Conservation (phyloP, 2,113 vertebrate genomes). For the Serinus canaria region DNA sequence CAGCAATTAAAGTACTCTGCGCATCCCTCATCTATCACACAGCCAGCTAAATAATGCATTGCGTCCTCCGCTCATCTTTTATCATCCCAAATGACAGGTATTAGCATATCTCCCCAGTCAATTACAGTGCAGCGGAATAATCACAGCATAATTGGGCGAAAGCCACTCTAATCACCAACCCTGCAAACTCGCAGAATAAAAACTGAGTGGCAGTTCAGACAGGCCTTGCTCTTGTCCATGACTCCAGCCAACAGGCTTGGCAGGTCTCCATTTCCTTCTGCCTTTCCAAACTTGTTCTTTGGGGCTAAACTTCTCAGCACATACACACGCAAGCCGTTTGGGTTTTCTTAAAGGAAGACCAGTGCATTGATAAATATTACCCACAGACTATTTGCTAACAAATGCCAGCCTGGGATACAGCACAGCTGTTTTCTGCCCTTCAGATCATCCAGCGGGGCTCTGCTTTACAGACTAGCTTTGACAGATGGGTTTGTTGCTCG, state of each 20-base stretch:
- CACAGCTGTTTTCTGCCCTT: constrained; percentile 5
- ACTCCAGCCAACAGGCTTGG: constrained; percentile 75
- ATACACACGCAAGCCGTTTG: fast-evolving
- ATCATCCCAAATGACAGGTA: constrained; percentile 99
- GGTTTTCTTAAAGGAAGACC: background rate
- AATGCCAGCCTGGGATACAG: background rate
- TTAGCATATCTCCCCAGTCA: constrained; percentile 99
- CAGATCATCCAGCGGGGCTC: background rate
- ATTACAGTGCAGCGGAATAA: constrained; percentile 98
- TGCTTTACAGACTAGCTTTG: constrained; percentile 2
- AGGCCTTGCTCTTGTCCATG: constrained; percentile 86
- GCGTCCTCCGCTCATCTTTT: constrained; percentile 96
- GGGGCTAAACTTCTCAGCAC: constrained; percentile 57
- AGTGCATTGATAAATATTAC: background rate
- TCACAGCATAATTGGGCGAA: constrained; percentile 99
- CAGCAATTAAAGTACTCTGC: constrained; percentile 97
- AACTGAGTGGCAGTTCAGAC: constrained; percentile 86
- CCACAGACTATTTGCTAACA: background rate
- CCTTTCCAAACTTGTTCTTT: constrained; percentile 58
- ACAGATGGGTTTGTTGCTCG: constrained; percentile 37
- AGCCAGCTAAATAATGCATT: constrained; percentile 99
- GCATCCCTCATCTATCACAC: constrained; percentile 98
- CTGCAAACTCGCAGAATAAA: constrained; percentile 85
- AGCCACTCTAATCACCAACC: constrained; percentile 98
- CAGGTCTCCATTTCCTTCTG: constrained; percentile 67